phyloP scores from a whole-genome alignment of 53 echinoderm and acorn worm genomes.

The Glandiceps talaboti region DNA sequence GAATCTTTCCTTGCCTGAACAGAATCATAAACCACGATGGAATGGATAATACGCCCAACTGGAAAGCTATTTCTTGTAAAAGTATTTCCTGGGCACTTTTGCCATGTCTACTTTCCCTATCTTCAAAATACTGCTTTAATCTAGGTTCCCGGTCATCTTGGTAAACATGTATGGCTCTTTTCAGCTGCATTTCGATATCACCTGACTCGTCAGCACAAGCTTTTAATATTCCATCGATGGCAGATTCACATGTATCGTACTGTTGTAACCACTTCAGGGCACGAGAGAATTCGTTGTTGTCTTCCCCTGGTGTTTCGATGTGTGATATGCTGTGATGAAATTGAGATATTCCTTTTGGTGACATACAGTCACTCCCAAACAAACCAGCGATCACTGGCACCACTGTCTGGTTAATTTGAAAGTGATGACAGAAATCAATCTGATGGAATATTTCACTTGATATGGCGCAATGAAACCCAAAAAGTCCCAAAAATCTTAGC shows the following conservation, averaged over 20 bases:
- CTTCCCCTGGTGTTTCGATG: background rate
- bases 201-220: background rate
- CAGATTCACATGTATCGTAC: background rate
- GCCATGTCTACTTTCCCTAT: no score
- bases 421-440: conserved; percentile 45
- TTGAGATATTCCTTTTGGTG: background rate
- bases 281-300: background rate
- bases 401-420: conserved; percentile 41
- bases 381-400: conserved; percentile 76
- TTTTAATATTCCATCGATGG: background rate
- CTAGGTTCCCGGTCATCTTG: no score
- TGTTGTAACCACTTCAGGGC: background rate
- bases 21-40: background rate
- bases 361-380: conserved; percentile 42
- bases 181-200: no score
- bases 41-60: no score
- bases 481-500: background rate
- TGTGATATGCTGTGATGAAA: background rate
- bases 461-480: no score
- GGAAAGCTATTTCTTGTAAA: no score
- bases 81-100: no score
- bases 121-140: background rate
- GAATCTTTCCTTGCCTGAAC: background rate
- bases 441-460: background rate
- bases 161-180: background rate